These are phyloP conservation scores for Cygnus olor DNA, from an alignment of 2,797 vertebrate genomes.

Conservation along the genomic window DNA sequence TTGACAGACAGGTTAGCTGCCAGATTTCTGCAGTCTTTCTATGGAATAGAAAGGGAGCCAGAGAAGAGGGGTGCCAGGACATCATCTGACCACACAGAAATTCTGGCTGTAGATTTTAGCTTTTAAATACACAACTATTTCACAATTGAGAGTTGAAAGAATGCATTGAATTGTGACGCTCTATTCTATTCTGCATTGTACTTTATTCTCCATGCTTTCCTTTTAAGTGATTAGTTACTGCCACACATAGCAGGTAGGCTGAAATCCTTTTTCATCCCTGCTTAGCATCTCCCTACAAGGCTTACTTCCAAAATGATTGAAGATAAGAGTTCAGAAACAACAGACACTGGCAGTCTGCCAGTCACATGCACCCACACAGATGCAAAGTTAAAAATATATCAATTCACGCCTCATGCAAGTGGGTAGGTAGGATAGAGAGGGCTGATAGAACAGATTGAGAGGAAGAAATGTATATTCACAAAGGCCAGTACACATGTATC, in stretches of 20 bases:
- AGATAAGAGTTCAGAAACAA: slow-evolving; percentile 61
- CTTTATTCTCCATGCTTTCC: slow-evolving; percentile 19
- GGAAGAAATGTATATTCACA: slow-evolving; percentile 45
- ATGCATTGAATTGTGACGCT: slow-evolving; percentile 30
- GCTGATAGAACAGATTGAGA: slow-evolving; percentile 55
- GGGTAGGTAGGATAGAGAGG: slow-evolving; percentile 37
- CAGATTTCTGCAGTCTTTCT: neutral
- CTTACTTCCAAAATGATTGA: slow-evolving; percentile 67
- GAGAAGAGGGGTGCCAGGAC: neutral
- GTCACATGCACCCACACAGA: slow-evolving; percentile 62
- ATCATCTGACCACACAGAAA: neutral
- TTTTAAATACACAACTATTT: neutral
- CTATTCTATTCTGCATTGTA: slow-evolving; percentile 7
- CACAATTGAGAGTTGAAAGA: slow-evolving; percentile 30
- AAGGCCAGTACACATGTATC: slow-evolving; percentile 54
- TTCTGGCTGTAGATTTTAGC: neutral
- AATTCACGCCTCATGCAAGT: slow-evolving; percentile 50
- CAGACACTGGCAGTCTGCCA: slow-evolving; percentile 55
- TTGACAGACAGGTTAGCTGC: neutral
- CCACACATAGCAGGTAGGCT: slow-evolving; percentile 52
- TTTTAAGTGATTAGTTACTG: slow-evolving; percentile 55
- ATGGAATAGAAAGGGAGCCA: neutral
- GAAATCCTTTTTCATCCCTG: slow-evolving; percentile 64
- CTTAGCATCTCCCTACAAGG: slow-evolving; percentile 41
- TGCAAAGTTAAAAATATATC: slow-evolving; percentile 69